Evolutionary conservation across 64 coral and sea anemone species (phyloP).

Genomic region (Stichodactyla helianthus): DNA sequence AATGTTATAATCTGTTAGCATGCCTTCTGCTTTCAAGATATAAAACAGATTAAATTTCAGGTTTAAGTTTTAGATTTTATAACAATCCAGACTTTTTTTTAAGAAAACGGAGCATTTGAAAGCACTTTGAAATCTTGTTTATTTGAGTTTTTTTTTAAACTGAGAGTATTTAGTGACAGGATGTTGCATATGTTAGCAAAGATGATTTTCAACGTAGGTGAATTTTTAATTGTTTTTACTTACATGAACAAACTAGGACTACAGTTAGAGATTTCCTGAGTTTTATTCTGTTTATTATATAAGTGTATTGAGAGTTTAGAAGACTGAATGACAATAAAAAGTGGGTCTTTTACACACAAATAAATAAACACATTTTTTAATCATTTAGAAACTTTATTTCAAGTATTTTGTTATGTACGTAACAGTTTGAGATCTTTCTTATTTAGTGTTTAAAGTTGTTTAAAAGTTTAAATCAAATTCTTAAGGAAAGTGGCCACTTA

Average conservation of each 20-base stretch:
- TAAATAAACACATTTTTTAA: not conserved
- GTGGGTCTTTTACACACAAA: not conserved
- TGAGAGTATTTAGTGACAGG: too few relatives aligned
- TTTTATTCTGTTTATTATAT: too few relatives aligned
- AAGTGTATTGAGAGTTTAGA: too few relatives aligned
- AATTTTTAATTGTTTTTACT: too few relatives aligned
- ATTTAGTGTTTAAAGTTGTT: not conserved
- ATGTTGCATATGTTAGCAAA: too few relatives aligned
- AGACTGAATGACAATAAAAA: too few relatives aligned
- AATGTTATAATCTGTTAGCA: not conserved
- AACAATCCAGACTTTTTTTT: not conserved
- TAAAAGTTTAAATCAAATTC: not conserved
- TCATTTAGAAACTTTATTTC: conserved; percentile 6
- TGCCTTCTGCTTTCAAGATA: not conserved
- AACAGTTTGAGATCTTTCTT: not conserved
- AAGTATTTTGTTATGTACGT: not conserved
- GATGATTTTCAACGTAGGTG: too few relatives aligned
- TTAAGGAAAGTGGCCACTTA: not conserved
- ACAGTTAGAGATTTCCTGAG: too few relatives aligned
- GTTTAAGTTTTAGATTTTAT: not conserved
- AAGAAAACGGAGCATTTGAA: not conserved
- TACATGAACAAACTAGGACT: too few relatives aligned
- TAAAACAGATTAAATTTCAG: not conserved
- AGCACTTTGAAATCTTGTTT: not conserved
- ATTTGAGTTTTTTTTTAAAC: too few relatives aligned